Percentiles rank a stretch among this genome's conserved stretches.
Conservation (phyloP, 2,113 vertebrate species). For the Pteruthius melanotis region DNA sequence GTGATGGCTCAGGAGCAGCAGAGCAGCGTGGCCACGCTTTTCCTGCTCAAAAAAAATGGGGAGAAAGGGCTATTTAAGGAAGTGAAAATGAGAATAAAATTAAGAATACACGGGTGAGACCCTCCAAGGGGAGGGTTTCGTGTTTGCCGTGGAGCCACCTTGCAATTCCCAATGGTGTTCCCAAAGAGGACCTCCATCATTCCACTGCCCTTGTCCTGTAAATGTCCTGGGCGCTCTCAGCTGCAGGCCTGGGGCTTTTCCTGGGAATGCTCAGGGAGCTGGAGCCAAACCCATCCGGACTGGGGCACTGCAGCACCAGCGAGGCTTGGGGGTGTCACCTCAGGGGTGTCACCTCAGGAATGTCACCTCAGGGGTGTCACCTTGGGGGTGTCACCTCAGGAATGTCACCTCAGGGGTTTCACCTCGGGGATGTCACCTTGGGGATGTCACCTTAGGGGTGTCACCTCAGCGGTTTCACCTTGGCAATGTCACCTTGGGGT, state of each 20-base stretch:
- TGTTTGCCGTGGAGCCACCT: rapidly evolving
- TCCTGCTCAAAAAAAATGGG: neutral
- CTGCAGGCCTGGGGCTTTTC: neutral
- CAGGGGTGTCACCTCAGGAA: no score
- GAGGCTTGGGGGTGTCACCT: neutral
- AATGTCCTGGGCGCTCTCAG: no score
- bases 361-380: neutral
- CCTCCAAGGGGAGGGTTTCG: rapidly evolving
- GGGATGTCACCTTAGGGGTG: no score
- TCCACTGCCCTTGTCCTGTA: rapidly evolving
- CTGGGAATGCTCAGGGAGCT: neutral
- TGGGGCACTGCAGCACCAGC: no score
- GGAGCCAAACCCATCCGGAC: neutral
- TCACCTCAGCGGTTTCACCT: no score
- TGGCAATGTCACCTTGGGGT: no score
- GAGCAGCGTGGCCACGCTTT: rapidly evolving
- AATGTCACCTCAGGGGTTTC: no score
- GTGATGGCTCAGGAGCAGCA: neutral
- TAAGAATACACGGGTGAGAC: rapidly evolving
- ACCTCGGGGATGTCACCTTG: no score
- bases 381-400: no score
- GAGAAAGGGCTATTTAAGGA: neutral
- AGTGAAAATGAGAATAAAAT: neutral
- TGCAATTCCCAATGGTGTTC: rapidly evolving
- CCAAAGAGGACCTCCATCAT: neutral